Base-by-base conservation (phyloP, 2,113 vertebrate genomes). In the Oreochromis aureus region DNA sequence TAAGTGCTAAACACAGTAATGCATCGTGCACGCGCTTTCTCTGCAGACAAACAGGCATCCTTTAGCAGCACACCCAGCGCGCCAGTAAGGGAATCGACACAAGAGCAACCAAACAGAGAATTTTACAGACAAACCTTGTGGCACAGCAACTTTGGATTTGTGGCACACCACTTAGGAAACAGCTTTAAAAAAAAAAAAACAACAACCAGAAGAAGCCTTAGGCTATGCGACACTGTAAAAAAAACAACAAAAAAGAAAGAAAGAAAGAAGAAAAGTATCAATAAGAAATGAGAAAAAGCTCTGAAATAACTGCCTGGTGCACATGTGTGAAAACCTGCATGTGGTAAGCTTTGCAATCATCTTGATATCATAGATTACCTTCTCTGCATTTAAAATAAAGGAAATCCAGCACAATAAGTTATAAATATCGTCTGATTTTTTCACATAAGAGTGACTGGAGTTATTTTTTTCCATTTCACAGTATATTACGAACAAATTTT, bases 41-140 rank as follows among this genome's bases (percentile, higher is more conserved):
- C 86, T 85, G 83, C 83, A 78, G 63, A 84, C 44, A 90, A 55
- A 86, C 87, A 81, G 44, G 36, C 69, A 18, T 51, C 76, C 71
- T 84, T 87, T 84, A 3, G 71, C 27, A 88, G 87, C 92, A 93
- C 92, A 94, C 54, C 93, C 94, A 89, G 91, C 36, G 82, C 84
- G 91, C 89, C 85, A 24, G 61, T 85, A 84, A 85, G 22, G 80
- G 34, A 7, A 73, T 71, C 22, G 69, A 87, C 78, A 76, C 46
- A 85, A 87, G 51, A 69, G 81, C 63, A 87, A 81, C n/a, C 80
- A 85, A 91, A 88, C 76, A 69, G 39, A 69, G 44, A 58, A 32
- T 48, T 27, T 39, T 63, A 54, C 32, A 79, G 48, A 82, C 16
- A 56, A 53, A 83, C 66, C 27, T 27, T 76, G 86, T 79, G 80